A percentile compares a stretch with the other conserved stretches of the same genome.
Evolutionary conservation across 1,140 invertebrate species (phyloP).

Genomic region (Neodiprion virginianus): DNA sequence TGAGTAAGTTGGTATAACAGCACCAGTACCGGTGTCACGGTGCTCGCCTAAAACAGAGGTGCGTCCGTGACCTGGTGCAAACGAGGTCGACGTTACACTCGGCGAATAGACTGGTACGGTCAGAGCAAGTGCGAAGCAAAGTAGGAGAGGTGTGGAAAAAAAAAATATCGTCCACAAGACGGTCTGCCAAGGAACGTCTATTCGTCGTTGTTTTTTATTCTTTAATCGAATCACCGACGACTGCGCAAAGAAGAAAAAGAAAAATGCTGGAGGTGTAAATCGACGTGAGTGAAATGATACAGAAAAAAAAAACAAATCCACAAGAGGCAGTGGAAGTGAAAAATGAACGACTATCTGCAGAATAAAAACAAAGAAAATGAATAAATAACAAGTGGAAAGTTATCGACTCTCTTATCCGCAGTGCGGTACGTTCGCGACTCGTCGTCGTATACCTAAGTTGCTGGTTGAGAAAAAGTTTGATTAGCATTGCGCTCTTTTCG

Average conservation of each 20-base stretch:
- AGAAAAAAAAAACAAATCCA: background rate
- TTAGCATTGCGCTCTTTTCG: no score
- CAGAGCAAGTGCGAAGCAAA: no score
- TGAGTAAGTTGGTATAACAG: background rate
- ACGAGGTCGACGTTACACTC: background rate
- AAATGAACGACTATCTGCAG: background rate
- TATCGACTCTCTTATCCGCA: background rate
- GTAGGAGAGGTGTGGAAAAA: no score
- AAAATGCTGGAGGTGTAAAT: no score
- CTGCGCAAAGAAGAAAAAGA: no score
- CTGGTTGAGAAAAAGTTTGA: no score
- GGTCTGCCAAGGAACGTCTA: no score
- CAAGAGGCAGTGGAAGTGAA: no score
- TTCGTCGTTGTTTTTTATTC: no score
- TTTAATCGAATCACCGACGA: no score
- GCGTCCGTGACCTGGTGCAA: background rate
- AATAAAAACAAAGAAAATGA: background rate
- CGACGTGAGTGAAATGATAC: no score
- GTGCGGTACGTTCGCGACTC: background rate
- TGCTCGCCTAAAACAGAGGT: conserved; percentile 5
- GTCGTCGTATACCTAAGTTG: background rate
- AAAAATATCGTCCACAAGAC: no score
- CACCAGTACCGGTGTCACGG: background rate
- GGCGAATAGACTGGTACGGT: background rate
- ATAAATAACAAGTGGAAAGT: background rate